phyloP scores from a whole-genome alignment of 2,797 vertebrate genomes.

The Oryzias sinensis region DNA sequence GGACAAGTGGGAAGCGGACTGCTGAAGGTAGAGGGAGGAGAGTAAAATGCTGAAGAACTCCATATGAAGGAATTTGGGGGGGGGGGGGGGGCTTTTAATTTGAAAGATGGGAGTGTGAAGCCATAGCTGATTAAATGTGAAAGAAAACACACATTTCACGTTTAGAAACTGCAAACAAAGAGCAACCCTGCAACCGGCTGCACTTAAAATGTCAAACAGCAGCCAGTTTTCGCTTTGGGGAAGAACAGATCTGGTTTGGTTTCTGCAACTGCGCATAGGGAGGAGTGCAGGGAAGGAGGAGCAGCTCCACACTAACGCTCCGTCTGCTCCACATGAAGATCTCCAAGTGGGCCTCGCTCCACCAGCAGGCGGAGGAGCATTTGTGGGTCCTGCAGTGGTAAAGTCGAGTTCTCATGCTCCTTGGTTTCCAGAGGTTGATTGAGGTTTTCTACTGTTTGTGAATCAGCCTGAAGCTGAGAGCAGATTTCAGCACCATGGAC shows the following conservation, averaged over 20 bases:
- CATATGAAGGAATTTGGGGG: too few relatives aligned
- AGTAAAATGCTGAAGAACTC: neutral
- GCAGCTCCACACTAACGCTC: slow-evolving; percentile 23
- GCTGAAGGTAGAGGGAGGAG: neutral
- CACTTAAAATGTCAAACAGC: too few relatives aligned
- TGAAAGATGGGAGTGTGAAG: neutral
- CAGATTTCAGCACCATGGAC: neutral
- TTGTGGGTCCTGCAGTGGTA: too few relatives aligned
- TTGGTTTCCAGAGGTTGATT: neutral
- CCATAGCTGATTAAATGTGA: neutral
- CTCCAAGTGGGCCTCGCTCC: neutral
- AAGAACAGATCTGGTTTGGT: too few relatives aligned
- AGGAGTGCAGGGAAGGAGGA: neutral
- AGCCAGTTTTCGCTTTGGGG: too few relatives aligned
- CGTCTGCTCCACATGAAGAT: slow-evolving; percentile 17
- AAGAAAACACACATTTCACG: too few relatives aligned
- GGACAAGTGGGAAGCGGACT: neutral
- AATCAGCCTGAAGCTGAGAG: neutral
- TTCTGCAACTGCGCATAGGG: too few relatives aligned
- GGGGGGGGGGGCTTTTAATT: neutral
- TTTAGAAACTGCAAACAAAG: neutral
- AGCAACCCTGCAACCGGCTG: too few relatives aligned
- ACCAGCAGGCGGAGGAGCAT: slow-evolving; percentile 1
- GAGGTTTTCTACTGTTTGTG: neutral
- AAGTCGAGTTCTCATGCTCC: neutral